Evolutionary conservation across 2,113 vertebrate genomes (phyloP).

Genomic region (Accipiter cooperii): DNA sequence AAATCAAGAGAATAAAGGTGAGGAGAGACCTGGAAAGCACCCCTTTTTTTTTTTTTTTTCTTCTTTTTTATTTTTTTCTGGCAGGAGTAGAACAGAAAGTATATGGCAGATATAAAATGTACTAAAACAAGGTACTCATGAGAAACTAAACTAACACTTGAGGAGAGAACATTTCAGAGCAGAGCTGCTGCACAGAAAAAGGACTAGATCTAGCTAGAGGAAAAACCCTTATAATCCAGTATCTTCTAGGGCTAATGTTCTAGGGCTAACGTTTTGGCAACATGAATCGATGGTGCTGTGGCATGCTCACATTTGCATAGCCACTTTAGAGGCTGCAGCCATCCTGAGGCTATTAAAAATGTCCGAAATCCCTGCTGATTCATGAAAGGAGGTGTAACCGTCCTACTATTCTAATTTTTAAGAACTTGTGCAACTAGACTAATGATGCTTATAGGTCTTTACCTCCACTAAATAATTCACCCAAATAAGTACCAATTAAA

Average conservation of each 20-base stretch:
- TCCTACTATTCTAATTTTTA: background rate
- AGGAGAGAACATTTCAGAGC: background rate
- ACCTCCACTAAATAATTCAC: background rate
- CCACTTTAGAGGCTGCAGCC: background rate
- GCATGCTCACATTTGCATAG: background rate
- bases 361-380: background rate
- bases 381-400: background rate
- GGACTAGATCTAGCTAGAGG: background rate
- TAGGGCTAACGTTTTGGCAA: background rate
- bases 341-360: background rate
- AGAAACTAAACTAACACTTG: background rate
- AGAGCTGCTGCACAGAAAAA: background rate
- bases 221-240: background rate
- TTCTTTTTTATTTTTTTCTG: too few species aligned
- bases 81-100: background rate
- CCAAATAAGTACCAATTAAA: background rate
- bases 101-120: background rate
- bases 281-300: background rate
- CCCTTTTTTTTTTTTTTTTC: too few species aligned
- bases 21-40: background rate
- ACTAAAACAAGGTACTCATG: background rate
- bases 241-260: background rate
- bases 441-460: background rate
- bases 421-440: background rate
- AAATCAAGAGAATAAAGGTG: background rate